phyloP scores from a whole-genome alignment of 2,888 invertebrate genomes.

The Amiota mariae region DNA sequence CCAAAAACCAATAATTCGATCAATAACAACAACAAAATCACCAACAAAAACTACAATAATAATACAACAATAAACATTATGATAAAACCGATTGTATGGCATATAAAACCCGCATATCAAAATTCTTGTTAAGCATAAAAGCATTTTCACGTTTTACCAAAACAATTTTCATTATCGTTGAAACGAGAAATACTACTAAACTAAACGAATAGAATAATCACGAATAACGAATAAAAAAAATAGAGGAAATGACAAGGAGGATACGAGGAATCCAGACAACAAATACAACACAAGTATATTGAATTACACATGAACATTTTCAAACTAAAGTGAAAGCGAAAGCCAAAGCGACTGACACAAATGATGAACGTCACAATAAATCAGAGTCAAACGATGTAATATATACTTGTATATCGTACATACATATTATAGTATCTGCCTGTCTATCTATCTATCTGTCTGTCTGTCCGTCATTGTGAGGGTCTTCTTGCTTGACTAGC shows the following conservation, averaged over 20 bases:
- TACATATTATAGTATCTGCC: background rate
- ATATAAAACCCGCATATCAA: background rate
- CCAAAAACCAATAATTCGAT: background rate
- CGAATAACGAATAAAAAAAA: background rate
- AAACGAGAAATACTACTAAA: background rate
- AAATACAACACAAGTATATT: background rate
- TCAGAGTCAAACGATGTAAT: background rate
- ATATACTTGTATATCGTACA: background rate
- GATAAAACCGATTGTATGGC: background rate
- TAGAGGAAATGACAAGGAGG: background rate
- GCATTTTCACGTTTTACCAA: constrained; percentile 15
- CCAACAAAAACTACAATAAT: background rate
- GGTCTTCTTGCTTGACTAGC: background rate
- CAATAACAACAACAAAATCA: background rate
- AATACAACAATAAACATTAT: background rate
- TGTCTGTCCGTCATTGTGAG: background rate
- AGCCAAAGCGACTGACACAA: background rate
- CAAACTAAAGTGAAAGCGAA: background rate
- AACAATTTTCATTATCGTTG: constrained; percentile 9
- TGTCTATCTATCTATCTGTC: background rate
- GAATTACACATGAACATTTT: background rate
- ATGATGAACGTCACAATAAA: constrained; percentile 18
- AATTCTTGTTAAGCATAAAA: constrained; percentile 13
- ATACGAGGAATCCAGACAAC: background rate
- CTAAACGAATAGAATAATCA: background rate